These are phyloP conservation scores for Cryptoblepharus egeriae DNA, from an alignment of 2,797 vertebrate species.

Conservation along the genomic window DNA sequence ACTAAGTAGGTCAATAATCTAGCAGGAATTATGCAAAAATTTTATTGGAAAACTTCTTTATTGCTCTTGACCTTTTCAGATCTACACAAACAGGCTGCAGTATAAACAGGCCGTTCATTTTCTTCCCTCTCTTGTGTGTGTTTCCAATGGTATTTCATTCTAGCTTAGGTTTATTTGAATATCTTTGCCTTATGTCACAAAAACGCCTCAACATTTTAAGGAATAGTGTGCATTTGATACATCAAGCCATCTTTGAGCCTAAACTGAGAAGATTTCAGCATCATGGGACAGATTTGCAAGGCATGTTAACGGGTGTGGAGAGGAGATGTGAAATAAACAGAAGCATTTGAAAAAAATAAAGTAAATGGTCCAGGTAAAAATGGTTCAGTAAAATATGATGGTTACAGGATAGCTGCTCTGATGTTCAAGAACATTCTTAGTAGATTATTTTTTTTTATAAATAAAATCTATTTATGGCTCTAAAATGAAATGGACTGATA, in stretches of 20 bases:
- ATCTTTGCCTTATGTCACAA: constrained; percentile 19
- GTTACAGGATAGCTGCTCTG: constrained; percentile 50
- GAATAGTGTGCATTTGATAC: constrained; percentile 14
- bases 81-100: background rate
- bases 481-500: background rate
- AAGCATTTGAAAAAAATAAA: constrained; percentile 64
- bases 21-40: background rate
- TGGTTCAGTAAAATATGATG: constrained; percentile 65
- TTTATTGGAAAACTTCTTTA: background rate
- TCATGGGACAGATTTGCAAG: constrained; percentile 58
- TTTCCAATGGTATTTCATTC: constrained; percentile 15
- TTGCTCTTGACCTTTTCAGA: background rate
- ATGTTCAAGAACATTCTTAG: constrained; percentile 25
- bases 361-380: constrained; percentile 66
- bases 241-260: constrained; percentile 49
- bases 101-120: background rate
- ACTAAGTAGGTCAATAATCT: fast-evolving
- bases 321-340: constrained; percentile 60
- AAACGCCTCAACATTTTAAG: constrained; percentile 12
- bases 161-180: constrained; percentile 25
- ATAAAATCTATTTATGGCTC: too few species aligned
- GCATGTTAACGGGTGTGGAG: constrained; percentile 42
- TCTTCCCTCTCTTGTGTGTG: background rate
- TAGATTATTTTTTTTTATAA: too few species aligned
- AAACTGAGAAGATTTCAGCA: constrained; percentile 26